Evolutionary conservation across 2,113 vertebrate genomes (phyloP).

Genomic region (Hippoglossus stenolepis): DNA sequence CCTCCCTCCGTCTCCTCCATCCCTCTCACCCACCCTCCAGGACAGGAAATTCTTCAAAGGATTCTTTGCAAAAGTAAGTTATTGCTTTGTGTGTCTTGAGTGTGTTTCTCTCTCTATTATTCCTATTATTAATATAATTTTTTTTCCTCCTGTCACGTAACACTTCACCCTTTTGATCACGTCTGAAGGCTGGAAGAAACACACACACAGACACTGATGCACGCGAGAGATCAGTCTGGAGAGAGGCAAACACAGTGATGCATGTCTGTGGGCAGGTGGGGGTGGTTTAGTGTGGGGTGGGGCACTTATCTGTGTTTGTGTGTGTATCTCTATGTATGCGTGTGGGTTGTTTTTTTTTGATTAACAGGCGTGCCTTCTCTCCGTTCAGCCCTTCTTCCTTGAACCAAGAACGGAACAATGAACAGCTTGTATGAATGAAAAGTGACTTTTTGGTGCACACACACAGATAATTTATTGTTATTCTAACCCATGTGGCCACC

Average conservation of each 20-base stretch:
- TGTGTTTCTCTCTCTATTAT: slow-evolving; percentile 51
- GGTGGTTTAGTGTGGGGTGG: slow-evolving; percentile 35
- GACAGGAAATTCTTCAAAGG: slow-evolving; percentile 99
- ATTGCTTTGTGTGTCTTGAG: slow-evolving; percentile 77
- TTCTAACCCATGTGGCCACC: slow-evolving; percentile 54
- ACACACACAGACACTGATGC: slow-evolving; percentile 15
- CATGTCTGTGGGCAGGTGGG: slow-evolving; percentile 63
- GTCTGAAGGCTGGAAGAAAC: slow-evolving; percentile 49
- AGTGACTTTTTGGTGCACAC: slow-evolving; percentile 14
- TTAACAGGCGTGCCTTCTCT: slow-evolving; percentile 66
- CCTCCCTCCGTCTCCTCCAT: slow-evolving; percentile 78
- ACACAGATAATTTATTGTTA: slow-evolving; percentile 18
- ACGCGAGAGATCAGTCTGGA: slow-evolving; percentile 13
- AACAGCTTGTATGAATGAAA: slow-evolving; percentile 52
- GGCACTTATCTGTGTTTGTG: slow-evolving; percentile 45
- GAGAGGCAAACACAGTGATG: slow-evolving; percentile 42
- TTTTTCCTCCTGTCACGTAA: slow-evolving; percentile 47
- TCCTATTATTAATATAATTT: background rate
- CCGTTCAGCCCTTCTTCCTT: slow-evolving; percentile 50
- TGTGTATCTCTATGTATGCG: slow-evolving; percentile 21
- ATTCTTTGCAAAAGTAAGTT: slow-evolving; percentile 99
- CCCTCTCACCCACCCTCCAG: slow-evolving; percentile 85
- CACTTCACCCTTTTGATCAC: slow-evolving; percentile 72
- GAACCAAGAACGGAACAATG: slow-evolving; percentile 53
- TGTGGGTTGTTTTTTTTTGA: slow-evolving; percentile 8